Percentiles rank a stretch among this genome's conserved stretches.
These are phyloP conservation scores for Prionchulus punctatus DNA, from an alignment of 2,888 invertebrate species.

Conservation along the genomic window DNA sequence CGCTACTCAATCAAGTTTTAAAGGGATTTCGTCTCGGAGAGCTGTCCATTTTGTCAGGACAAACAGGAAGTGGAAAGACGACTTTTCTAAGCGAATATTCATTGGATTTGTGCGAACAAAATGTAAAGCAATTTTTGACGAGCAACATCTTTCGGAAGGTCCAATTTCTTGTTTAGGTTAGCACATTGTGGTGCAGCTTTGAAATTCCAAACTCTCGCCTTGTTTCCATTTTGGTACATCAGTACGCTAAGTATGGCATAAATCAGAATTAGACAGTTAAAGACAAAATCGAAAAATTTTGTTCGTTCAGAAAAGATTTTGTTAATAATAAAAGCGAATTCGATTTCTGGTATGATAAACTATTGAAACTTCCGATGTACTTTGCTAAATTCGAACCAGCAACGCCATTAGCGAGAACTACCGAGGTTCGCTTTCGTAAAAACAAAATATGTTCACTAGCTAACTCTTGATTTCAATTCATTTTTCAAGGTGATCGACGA, in stretches of 20 bases:
- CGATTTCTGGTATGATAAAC: constrained; percentile 58
- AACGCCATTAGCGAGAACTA: too few species aligned
- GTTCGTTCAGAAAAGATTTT: constrained; percentile 3
- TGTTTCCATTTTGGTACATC: constrained; percentile 72
- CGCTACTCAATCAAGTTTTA: constrained; percentile 59
- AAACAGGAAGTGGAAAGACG: constrained; percentile 89
- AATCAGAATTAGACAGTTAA: not conserved
- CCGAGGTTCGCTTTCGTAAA: too few species aligned
- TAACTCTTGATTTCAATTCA: constrained; percentile 70
- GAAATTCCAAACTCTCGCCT: constrained; percentile 79
- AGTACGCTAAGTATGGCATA: constrained; percentile 47
- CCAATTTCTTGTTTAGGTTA: constrained; percentile 43
- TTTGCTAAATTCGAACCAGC: constrained; percentile 91
- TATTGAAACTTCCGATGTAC: constrained; percentile 70
- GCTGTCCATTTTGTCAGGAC: constrained; percentile 77
- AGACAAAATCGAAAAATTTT: not conserved
- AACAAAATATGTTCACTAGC: too few species aligned
- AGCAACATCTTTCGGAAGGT: not conserved
- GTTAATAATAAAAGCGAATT: constrained; percentile 39
- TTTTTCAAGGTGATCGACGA: constrained; percentile 11
- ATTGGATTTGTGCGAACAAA: constrained; percentile 77
- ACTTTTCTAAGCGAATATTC: constrained; percentile 94
- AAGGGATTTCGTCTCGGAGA: constrained; percentile 86
- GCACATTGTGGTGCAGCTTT: constrained; percentile 92
- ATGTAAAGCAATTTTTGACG: constrained; percentile 43